Evolutionary conservation across 2,113 vertebrate species (phyloP), one percentile per base, ranked within the genome.

Genomic region (Felis chaus): DNA sequence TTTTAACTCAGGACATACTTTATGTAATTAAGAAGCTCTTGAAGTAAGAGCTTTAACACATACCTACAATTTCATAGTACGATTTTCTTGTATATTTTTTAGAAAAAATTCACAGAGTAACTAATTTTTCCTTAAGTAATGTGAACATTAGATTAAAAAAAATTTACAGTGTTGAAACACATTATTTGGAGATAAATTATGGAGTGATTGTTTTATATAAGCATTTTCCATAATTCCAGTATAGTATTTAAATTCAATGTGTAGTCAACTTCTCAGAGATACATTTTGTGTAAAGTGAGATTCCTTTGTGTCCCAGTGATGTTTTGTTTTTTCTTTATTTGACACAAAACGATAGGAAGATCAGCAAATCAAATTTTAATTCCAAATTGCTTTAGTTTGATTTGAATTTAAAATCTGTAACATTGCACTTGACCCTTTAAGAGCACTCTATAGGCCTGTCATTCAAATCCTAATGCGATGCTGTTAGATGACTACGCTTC

Each of bases 381-480:
- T 95, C 33, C 83, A 41, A 89, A 89, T 45, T 89, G 12, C 50
- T 83, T 88, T 93, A 53, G 65, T 85, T 85, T 74, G 21, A 73
- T 93, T 74, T 93, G 36, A 95, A 89, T 78, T 45, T 79, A 85
- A 84, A 96, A 85, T 89, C 53, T 48, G 18, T 89, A 93, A 80
- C 48, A 48, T 89, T 65, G 45, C 23, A 73, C n/a, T 80, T 90
- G 19, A 85, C 45, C 13, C 45, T 66, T 7, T 94, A 89, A 79
- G 27, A 83, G 41, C 31, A 92, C 16, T 89, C 79, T 61, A 55
- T 1, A 45, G 7, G 2, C 41, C 29, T 71, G 55, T 89, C n/a
- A 71, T 69, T 89, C 92, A 41, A 78, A 79, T 89, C 19, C n/a
- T 81, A 80, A 39, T 73, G 33, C 10, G 48, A 11, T 90, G 73